phyloP scores from a whole-genome alignment of 2,113 vertebrate genomes.

The Oryzias javanicus region DNA sequence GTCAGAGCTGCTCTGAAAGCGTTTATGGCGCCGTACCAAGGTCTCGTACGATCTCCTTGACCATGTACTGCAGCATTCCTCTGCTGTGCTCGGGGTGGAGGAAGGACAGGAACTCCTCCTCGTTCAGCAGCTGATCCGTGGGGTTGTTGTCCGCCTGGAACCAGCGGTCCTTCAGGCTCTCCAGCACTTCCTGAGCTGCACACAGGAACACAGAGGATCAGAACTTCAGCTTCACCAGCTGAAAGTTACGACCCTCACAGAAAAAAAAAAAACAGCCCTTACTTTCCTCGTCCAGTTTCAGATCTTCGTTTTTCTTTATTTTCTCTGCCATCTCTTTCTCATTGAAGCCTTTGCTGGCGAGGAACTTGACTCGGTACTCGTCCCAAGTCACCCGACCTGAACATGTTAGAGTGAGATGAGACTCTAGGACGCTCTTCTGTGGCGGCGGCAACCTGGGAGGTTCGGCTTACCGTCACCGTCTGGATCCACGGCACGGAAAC shows the following conservation, averaged over 20 bases:
- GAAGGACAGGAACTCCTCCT: slow-evolving; percentile 93
- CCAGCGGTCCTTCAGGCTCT: slow-evolving; percentile 96
- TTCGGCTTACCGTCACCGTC: slow-evolving; percentile 85
- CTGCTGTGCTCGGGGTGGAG: slow-evolving; percentile 94
- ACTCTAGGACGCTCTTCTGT: neutral
- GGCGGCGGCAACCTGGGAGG: too few species aligned
- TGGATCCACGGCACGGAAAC: slow-evolving; percentile 90
- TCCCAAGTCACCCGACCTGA: slow-evolving; percentile 92
- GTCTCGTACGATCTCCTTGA: slow-evolving; percentile 92
- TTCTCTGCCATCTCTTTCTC: slow-evolving; percentile 88
- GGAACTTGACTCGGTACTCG: slow-evolving; percentile 90
- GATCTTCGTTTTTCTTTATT: slow-evolving; percentile 87
- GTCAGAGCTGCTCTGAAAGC: too few species aligned
- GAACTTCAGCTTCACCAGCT: neutral
- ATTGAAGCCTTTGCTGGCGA: slow-evolving; percentile 92
- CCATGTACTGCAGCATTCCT: slow-evolving; percentile 96
- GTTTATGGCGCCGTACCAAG: slow-evolving; percentile 74
- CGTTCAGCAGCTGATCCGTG: slow-evolving; percentile 84
- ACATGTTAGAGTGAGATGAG: neutral
- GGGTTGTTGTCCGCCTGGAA: slow-evolving; percentile 94
- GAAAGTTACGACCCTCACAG: neutral
- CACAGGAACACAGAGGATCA: neutral
- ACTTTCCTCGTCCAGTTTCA: slow-evolving; percentile 97
- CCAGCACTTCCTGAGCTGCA: slow-evolving; percentile 93
- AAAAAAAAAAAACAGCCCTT: slow-evolving; percentile 61